phyloP scores from a whole-genome alignment of 2,888 invertebrate species.

The Enchytraeus crypticus region DNA sequence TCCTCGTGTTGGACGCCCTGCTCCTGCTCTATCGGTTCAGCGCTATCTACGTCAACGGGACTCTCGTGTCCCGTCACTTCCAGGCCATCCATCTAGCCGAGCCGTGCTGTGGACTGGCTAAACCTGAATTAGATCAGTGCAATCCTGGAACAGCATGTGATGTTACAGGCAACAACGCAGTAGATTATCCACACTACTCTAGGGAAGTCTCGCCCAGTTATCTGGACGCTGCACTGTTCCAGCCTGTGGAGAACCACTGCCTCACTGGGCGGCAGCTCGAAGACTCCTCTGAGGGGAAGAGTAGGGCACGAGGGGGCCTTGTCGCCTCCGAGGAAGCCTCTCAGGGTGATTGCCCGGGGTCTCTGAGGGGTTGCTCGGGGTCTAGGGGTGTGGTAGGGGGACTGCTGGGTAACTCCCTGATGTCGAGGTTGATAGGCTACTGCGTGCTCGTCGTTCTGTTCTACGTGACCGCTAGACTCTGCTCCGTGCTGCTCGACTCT shows the following conservation, averaged over 20 bases:
- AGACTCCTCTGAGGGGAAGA: no score
- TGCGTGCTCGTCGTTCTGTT: constrained; percentile 15
- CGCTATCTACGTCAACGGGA: constrained; percentile 21
- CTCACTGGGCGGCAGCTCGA: background rate
- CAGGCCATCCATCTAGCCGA: no score
- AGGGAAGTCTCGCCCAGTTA: background rate
- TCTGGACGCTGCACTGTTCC: background rate
- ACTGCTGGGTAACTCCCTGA: background rate
- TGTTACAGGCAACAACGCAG: no score
- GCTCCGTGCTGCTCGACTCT: constrained; percentile 8
- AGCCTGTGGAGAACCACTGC: background rate
- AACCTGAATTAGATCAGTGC: no score
- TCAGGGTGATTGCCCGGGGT: no score
- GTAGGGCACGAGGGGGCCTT: no score
- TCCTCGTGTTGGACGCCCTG: constrained; percentile 21
- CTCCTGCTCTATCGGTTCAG: constrained; percentile 21
- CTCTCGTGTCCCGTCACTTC: constrained; percentile 10
- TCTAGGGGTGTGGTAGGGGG: background rate
- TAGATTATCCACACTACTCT: background rate
- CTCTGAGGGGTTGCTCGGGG: background rate
- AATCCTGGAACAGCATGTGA: no score
- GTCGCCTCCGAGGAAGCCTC: no score
- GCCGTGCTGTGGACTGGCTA: no score
- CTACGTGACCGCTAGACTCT: constrained; percentile 12
- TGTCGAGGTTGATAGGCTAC: constrained; percentile 21